These are phyloP conservation scores for Brachionus manjavacas DNA, from an alignment of 1,140 invertebrate genomes.

Conservation along the genomic window DNA sequence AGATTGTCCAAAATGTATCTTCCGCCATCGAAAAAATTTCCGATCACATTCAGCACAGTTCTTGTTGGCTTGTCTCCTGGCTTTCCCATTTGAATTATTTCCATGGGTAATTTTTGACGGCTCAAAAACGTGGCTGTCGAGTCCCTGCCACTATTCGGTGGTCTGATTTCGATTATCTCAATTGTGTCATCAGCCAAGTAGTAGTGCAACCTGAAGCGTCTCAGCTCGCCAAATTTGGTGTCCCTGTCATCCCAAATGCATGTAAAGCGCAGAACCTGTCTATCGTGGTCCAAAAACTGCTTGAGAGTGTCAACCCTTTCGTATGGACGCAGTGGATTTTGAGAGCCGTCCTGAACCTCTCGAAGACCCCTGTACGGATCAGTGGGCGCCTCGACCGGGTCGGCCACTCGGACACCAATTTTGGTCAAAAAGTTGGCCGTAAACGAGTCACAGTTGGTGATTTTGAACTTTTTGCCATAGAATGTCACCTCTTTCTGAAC, in stretches of 20 bases:
- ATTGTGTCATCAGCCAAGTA: conserved; percentile 57
- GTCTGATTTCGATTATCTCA: conserved; percentile 54
- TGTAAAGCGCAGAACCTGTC: conserved; percentile 57
- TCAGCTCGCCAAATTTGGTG: conserved; percentile 55
- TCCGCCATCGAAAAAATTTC: conserved; percentile 62
- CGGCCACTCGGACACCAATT: conserved; percentile 69
- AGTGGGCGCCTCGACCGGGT: conserved; percentile 45
- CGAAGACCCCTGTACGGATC: conserved; percentile 53
- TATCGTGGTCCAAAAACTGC: conserved; percentile 57
- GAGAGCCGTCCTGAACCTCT: conserved; percentile 55
- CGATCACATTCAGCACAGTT: conserved; percentile 70
- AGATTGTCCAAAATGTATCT: conserved; percentile 61
- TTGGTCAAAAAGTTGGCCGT: conserved; percentile 75
- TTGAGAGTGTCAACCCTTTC: conserved; percentile 57
- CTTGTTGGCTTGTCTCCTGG: conserved; percentile 63
- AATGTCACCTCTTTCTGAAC: conserved; percentile 68
- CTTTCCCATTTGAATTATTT: conserved; percentile 57
- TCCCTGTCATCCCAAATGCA: conserved; percentile 58
- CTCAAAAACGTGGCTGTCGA: conserved; percentile 54
- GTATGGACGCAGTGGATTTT: conserved; percentile 54
- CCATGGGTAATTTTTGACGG: conserved; percentile 54
- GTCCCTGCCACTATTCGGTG: conserved; percentile 56
- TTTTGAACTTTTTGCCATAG: conserved; percentile 73
- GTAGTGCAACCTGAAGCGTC: conserved; percentile 57
- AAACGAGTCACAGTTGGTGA: conserved; percentile 75